phyloP scores from a whole-genome alignment of 2,797 vertebrate genomes.

The Sebastes iracundus region DNA sequence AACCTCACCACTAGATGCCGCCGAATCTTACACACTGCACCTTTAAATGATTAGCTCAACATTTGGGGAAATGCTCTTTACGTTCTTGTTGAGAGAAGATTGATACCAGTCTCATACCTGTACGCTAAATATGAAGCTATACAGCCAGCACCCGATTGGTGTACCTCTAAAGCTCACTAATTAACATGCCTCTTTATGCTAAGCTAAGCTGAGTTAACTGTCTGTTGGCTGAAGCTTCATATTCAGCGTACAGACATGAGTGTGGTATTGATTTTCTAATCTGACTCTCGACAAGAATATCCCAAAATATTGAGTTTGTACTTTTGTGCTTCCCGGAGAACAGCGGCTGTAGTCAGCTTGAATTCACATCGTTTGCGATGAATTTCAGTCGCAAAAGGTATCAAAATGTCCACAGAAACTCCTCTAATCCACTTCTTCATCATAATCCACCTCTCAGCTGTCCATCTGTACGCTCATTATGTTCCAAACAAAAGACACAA shows the following conservation, averaged over 20 bases:
- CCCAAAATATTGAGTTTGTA: not conserved
- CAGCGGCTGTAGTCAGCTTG: slow-evolving; percentile 6
- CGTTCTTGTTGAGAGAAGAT: not conserved
- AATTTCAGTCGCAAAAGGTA: not conserved
- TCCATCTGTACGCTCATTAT: not conserved
- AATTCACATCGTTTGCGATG: not conserved
- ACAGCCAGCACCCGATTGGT: not conserved
- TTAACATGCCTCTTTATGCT: not conserved
- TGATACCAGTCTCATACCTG: not conserved
- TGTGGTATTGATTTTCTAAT: not conserved
- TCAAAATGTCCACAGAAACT: not conserved
- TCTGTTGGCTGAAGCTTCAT: not conserved
- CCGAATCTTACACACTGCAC: not conserved
- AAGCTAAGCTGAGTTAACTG: not conserved
- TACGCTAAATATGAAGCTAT: not conserved
- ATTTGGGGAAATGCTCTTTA: not conserved
- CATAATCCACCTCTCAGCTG: not conserved
- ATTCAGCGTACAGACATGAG: not conserved
- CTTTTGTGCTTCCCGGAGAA: not conserved
- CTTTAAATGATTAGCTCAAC: not conserved
- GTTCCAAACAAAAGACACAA: slow-evolving; percentile 10
- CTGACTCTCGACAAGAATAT: not conserved
- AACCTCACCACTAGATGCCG: not conserved
- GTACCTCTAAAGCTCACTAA: no score
- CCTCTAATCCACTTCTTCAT: not conserved